These are phyloP conservation scores for Hyperoodon ampullatus DNA, from an alignment of 2,113 vertebrate species.

Conservation along the genomic window DNA sequence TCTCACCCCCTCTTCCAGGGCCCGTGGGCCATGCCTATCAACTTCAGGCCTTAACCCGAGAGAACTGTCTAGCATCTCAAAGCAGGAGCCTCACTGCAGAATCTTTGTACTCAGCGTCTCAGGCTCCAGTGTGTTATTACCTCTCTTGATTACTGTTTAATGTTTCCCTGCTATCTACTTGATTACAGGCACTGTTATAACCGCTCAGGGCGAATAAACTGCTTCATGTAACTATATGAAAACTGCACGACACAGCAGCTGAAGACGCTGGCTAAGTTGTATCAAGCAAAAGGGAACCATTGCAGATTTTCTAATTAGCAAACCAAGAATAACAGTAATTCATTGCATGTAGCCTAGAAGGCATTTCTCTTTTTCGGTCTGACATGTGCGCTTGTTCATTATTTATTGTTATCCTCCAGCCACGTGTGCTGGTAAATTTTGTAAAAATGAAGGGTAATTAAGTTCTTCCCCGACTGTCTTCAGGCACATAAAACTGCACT, in stretches of 20 bases:
- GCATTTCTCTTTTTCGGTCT: neutral
- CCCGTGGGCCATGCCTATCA: too few relatives aligned
- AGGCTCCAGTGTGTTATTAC: rapidly evolving
- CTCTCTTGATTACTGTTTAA: neutral
- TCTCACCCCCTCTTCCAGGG: rapidly evolving
- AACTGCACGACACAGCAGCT: neutral
- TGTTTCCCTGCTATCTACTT: neutral
- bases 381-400: neutral
- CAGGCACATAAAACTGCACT: rapidly evolving
- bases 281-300: neutral
- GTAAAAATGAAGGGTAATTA: neutral
- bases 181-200: neutral
- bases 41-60: neutral
- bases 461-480: neutral
- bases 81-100: rapidly evolving
- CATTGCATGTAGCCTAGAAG: neutral
- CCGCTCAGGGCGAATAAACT: neutral
- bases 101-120: neutral
- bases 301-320: neutral
- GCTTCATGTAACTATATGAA: rapidly evolving
- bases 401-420: neutral
- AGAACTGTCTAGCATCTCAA: neutral
- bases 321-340: neutral
- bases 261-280: neutral
- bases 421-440: too few relatives aligned